Percentiles rank a stretch among this genome's conserved stretches.
Evolutionary conservation across 2,888 invertebrate genomes (phyloP).

Genomic region (Syrphus vitripennis): DNA sequence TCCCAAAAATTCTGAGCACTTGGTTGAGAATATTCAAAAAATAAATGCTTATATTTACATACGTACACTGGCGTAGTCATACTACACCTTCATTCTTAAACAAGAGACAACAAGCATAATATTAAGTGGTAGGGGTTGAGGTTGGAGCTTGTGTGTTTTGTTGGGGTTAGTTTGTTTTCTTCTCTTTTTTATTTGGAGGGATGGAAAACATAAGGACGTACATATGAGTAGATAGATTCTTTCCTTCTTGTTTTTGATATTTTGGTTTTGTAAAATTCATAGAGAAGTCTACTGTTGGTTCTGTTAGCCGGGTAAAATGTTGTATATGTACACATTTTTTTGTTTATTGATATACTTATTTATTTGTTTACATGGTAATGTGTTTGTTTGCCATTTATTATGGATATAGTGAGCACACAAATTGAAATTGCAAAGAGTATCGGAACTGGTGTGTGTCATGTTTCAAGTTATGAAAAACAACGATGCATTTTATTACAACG

Average conservation of each 20-base stretch:
- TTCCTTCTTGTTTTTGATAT: background rate
- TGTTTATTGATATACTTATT: constrained; percentile 39
- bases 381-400: background rate
- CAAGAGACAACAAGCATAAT: background rate
- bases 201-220: constrained; percentile 19
- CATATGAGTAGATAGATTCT: background rate
- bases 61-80: background rate
- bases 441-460: background rate
- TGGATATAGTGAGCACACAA: background rate
- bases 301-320: constrained; percentile 52
- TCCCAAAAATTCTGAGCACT: constrained; percentile 62
- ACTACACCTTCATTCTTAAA: background rate
- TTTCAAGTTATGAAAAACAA: background rate
- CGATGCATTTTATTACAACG: background rate
- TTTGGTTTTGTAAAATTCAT: constrained; percentile 8
- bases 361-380: constrained; percentile 23
- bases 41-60: constrained; percentile 53
- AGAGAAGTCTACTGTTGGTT: constrained; percentile 16
- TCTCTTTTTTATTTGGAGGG: constrained; percentile 39
- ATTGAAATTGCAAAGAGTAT: background rate
- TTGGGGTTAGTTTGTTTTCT: background rate
- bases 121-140: background rate
- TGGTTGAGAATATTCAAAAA: constrained; percentile 61
- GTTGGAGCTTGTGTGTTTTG: background rate
- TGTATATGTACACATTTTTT: constrained; percentile 57